Evolutionary conservation across 2,797 vertebrate species (phyloP).

Genomic region (Megaceryle alcyon): DNA sequence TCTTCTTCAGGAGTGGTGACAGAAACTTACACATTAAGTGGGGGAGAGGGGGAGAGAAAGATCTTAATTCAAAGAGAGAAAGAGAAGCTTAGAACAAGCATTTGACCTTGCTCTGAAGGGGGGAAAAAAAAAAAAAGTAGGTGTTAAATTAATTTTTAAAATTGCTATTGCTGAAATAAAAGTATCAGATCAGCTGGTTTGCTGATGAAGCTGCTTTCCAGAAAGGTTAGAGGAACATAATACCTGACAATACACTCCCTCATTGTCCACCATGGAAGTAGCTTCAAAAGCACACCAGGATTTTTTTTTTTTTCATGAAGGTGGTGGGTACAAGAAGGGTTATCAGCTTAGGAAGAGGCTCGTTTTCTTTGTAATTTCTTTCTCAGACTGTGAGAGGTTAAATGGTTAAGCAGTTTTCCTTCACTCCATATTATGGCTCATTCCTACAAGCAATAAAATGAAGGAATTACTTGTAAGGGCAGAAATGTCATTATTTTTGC

Average conservation of each 20-base stretch:
- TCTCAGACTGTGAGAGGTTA: slow-evolving; percentile 67
- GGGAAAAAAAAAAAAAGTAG: not conserved
- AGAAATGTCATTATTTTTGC: slow-evolving; percentile 75
- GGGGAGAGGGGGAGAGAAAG: not conserved
- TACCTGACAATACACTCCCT: not conserved
- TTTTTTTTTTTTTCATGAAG: slow-evolving; percentile 25
- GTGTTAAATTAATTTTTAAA: not conserved
- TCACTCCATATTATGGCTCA: slow-evolving; percentile 50
- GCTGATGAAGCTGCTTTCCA: slow-evolving; percentile 27
- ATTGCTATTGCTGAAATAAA: not conserved
- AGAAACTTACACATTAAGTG: not conserved
- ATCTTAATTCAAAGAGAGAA: slow-evolving; percentile 46
- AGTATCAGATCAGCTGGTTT: slow-evolving; percentile 28
- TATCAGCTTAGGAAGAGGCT: not conserved
- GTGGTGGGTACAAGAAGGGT: not conserved
- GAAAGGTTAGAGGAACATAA: not conserved
- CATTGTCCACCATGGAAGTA: not conserved
- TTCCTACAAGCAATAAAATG: slow-evolving; percentile 67
- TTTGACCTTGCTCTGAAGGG: slow-evolving; percentile 45
- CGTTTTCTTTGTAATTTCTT: slow-evolving; percentile 33
- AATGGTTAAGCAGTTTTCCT: slow-evolving; percentile 62
- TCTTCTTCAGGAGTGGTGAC: not conserved
- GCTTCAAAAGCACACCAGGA: slow-evolving; percentile 42
- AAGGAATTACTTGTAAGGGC: slow-evolving; percentile 72
- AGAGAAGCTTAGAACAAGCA: not conserved